Percentiles rank a stretch among this genome's conserved stretches.
Conservation (phyloP, 1,140 invertebrate species). For the Leptinotarsa texana region DNA sequence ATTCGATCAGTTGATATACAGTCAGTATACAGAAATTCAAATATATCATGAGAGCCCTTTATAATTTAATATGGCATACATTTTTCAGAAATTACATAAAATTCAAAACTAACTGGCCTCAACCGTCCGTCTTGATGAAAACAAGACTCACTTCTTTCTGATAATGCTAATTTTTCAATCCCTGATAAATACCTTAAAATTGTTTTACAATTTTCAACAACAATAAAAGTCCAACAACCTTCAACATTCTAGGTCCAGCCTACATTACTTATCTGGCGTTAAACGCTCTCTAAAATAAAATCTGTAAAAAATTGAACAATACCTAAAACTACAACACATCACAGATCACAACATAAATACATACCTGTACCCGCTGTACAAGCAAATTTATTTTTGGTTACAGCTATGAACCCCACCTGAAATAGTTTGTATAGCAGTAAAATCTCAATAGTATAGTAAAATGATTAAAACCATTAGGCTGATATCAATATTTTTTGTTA, state of each 20-base stretch:
- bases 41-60: slow-evolving; percentile 27
- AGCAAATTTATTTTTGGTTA: not conserved
- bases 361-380: not conserved
- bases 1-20: slow-evolving; percentile 28
- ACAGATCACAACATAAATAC: slow-evolving; percentile 12
- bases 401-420: not conserved
- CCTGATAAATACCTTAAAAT: slow-evolving; percentile 32
- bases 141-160: slow-evolving; percentile 20
- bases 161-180: slow-evolving; percentile 12
- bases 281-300: slow-evolving; percentile 14
- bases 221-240: slow-evolving; percentile 31
- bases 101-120: slow-evolving; percentile 30
- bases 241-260: slow-evolving; percentile 31
- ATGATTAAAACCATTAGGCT: too few species aligned
- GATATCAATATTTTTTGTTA: too few species aligned
- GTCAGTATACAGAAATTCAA: slow-evolving; percentile 33
- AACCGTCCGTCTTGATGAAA: slow-evolving; percentile 3
- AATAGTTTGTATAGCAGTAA: too few species aligned
- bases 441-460: too few species aligned
- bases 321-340: slow-evolving; percentile 19
- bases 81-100: slow-evolving; percentile 23
- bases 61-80: slow-evolving; percentile 31
- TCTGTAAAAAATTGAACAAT: slow-evolving; percentile 13
- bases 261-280: slow-evolving; percentile 12
- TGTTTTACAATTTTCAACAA: slow-evolving; percentile 33